phyloP scores from a whole-genome alignment of 2,113 vertebrate genomes.

The Trematocara variabile region DNA sequence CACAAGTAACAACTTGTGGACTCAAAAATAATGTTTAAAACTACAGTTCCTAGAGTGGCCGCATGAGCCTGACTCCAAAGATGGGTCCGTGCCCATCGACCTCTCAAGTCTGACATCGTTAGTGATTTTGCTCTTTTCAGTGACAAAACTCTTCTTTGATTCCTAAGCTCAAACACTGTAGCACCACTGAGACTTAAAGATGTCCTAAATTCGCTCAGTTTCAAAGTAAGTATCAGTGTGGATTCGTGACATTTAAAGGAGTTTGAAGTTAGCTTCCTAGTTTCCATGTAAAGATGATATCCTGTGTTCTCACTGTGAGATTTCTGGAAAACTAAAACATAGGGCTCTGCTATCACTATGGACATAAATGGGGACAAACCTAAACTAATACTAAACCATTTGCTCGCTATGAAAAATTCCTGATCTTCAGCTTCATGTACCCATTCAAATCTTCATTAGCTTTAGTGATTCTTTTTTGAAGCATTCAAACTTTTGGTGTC shows the following conservation, averaged over 20 bases:
- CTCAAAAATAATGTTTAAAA: not conserved
- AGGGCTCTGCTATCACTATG: not conserved
- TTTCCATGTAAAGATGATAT: not conserved
- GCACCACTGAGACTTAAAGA: not conserved
- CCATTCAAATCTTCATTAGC: not conserved
- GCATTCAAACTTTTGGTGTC: not conserved
- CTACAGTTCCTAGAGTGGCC: not conserved
- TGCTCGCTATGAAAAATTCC: not conserved
- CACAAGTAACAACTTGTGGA: not conserved
- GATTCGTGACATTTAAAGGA: not conserved
- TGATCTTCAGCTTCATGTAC: not conserved
- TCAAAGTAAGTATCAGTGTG: not conserved
- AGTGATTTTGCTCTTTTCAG: not conserved
- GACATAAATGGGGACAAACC: not conserved
- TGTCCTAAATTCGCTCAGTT: not conserved
- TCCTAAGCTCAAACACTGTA: not conserved
- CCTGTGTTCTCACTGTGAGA: not conserved
- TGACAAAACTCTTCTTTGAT: not conserved
- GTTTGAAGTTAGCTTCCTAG: not conserved
- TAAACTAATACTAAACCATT: not conserved
- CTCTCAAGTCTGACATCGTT: not conserved
- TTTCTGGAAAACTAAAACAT: not conserved
- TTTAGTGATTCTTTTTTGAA: not conserved
- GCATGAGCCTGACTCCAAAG: not conserved
- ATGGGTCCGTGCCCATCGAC: accelerated